Evolutionary conservation across 2,888 invertebrate species (phyloP).

Genomic region (Chaetogeoica ovagalla): DNA sequence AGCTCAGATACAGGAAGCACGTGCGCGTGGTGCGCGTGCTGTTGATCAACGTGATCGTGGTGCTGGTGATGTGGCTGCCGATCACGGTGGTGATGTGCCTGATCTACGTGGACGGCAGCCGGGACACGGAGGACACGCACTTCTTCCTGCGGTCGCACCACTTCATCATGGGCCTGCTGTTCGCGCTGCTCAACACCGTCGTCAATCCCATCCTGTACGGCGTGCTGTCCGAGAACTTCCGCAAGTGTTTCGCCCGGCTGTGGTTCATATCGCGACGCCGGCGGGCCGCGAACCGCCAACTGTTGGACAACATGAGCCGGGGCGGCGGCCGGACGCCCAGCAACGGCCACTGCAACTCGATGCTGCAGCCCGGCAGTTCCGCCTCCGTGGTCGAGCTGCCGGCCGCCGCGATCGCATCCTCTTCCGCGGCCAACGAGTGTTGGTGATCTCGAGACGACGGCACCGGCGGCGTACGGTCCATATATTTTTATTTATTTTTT

Average conservation of each 20-base stretch:
- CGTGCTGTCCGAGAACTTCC: conserved; percentile 64
- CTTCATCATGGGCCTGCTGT: conserved; percentile 62
- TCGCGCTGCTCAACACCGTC: conserved; percentile 64
- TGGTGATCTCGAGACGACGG: neutral
- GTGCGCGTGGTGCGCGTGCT: conserved; percentile 63
- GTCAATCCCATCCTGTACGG: conserved; percentile 66
- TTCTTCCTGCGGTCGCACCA: conserved; percentile 64
- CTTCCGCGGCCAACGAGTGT: conserved; percentile 37
- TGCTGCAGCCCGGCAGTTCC: conserved; percentile 20
- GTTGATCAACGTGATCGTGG: conserved; percentile 64
- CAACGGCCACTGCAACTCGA: conserved; percentile 46
- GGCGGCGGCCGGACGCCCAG: conserved; percentile 43
- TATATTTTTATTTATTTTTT: too few species aligned
- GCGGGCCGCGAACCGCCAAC: conserved; percentile 44
- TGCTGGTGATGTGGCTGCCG: conserved; percentile 66
- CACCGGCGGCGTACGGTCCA: neutral
- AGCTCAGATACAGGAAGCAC: conserved; percentile 62
- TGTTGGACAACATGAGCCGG: conserved; percentile 45
- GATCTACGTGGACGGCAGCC: conserved; percentile 64
- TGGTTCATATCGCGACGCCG: conserved; percentile 58
- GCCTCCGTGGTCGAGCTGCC: conserved; percentile 45
- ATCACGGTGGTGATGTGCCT: conserved; percentile 64
- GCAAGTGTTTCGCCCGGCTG: conserved; percentile 61
- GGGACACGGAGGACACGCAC: conserved; percentile 62
- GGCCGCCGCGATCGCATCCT: conserved; percentile 14